Percentiles rank a stretch among this genome's conserved stretches.
Conservation (phyloP, 2,797 vertebrate species). For the Sebastes kiyomatsui region DNA sequence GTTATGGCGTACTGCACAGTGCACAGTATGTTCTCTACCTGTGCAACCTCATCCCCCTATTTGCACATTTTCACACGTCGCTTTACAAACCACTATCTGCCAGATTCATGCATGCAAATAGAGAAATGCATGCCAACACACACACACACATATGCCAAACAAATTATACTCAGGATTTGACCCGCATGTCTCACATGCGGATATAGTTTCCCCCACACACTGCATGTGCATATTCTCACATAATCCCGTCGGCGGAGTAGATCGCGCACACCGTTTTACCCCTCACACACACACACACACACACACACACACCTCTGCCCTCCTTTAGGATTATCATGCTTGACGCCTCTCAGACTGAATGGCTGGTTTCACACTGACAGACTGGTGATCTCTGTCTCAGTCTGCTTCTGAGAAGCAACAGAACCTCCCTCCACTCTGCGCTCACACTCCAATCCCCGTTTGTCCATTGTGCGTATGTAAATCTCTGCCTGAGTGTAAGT, state of each 20-base stretch:
- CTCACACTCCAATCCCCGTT: slow-evolving; percentile 40
- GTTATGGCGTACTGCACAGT: neutral
- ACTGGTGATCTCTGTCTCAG: slow-evolving; percentile 71
- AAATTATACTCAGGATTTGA: slow-evolving; percentile 33
- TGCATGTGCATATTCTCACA: slow-evolving; percentile 25
- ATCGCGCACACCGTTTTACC: slow-evolving; percentile 19
- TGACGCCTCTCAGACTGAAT: slow-evolving; percentile 71
- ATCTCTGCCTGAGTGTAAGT: slow-evolving; percentile 58
- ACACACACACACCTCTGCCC: slow-evolving; percentile 41
- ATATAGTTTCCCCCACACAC: slow-evolving; percentile 25
- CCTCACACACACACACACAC: slow-evolving; percentile 26
- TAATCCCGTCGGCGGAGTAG: slow-evolving; percentile 36
- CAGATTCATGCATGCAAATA: slow-evolving; percentile 23
- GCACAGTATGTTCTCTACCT: slow-evolving; percentile 11
- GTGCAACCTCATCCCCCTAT: slow-evolving; percentile 22
- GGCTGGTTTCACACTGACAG: slow-evolving; percentile 73
- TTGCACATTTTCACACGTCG: slow-evolving; percentile 25
- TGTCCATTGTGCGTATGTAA: slow-evolving; percentile 58
- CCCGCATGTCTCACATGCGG: slow-evolving; percentile 16
- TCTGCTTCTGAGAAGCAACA: slow-evolving; percentile 52
- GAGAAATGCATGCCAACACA: neutral
- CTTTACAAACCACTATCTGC: slow-evolving; percentile 2
- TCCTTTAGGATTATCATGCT: slow-evolving; percentile 70
- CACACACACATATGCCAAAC: neutral
- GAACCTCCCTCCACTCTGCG: slow-evolving; percentile 40